A percentile compares a stretch with the other conserved stretches of the same genome.
Conservation (phyloP, 2,113 vertebrate genomes). For the Cinclus mexicanus region DNA sequence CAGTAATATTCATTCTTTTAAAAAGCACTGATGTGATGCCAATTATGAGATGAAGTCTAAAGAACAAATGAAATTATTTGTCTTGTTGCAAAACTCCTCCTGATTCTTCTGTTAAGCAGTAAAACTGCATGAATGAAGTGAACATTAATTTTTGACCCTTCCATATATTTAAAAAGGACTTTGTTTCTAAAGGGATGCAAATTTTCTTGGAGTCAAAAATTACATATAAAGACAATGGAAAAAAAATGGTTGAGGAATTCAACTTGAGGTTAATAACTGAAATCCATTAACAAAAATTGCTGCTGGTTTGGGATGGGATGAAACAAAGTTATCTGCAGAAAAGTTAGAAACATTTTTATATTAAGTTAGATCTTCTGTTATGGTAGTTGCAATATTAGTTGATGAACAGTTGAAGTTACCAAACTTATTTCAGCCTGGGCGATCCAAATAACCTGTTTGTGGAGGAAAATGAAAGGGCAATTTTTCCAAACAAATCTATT, state of each 20-base stretch:
- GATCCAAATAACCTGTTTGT: neutral
- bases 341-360: neutral
- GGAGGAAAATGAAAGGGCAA: neutral
- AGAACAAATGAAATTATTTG: constrained; percentile 4
- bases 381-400: neutral
- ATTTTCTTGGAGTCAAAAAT: neutral
- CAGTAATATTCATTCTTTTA: neutral
- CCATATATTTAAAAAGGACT: neutral
- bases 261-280: neutral
- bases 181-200: neutral
- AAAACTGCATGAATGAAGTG: neutral
- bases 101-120: neutral
- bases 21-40: constrained; percentile 14
- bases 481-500: neutral
- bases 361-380: neutral
- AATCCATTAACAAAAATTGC: neutral
- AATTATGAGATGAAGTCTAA: constrained; percentile 19
- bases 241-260: neutral
- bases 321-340: neutral
- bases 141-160: neutral
- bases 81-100: neutral
- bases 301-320: neutral
- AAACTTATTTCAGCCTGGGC: neutral
- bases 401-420: neutral
- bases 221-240: neutral